Conservation (phyloP, 2,888 invertebrate genomes). For the Subacronicta megacephala region DNA sequence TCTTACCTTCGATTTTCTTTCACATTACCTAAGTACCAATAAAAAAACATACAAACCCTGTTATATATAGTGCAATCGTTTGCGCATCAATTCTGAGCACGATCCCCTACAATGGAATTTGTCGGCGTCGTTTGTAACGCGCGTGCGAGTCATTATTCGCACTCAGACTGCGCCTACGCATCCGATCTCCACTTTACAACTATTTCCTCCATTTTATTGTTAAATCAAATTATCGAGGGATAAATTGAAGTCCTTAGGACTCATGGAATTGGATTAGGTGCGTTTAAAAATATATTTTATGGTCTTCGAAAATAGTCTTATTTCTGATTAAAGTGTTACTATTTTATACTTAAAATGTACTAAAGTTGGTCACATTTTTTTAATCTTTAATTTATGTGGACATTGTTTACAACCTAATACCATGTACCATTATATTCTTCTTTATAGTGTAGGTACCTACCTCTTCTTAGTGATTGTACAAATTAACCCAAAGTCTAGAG, state of each 20-base stretch:
- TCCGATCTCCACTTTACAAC: conserved; percentile 48
- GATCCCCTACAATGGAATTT: conserved; percentile 64
- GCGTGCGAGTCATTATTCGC: conserved; percentile 70
- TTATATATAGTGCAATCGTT: conserved; percentile 44
- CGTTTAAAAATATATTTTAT: background rate
- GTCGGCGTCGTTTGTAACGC: conserved; percentile 60
- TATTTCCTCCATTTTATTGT: conserved; percentile 49
- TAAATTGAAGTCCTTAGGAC: conserved; percentile 28
- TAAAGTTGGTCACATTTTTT: too few species aligned
- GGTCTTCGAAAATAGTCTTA: too few species aligned
- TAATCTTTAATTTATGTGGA: too few species aligned
- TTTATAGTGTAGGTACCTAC: too few species aligned
- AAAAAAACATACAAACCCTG: conserved; percentile 30
- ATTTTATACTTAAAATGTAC: too few species aligned
- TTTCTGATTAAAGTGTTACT: too few species aligned
- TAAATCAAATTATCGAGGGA: conserved; percentile 28
- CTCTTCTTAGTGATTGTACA: too few species aligned
- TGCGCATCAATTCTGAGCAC: conserved; percentile 68
- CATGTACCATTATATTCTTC: too few species aligned
- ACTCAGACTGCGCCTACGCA: conserved; percentile 60
- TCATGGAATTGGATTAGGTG: background rate
- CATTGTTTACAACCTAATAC: too few species aligned
- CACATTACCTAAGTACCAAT: background rate
- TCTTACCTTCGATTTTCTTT: too few species aligned
- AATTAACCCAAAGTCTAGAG: too few species aligned